These are phyloP conservation scores for Anisognathus igniventris DNA, from an alignment of 2,797 vertebrate genomes.

Conservation along the genomic window DNA sequence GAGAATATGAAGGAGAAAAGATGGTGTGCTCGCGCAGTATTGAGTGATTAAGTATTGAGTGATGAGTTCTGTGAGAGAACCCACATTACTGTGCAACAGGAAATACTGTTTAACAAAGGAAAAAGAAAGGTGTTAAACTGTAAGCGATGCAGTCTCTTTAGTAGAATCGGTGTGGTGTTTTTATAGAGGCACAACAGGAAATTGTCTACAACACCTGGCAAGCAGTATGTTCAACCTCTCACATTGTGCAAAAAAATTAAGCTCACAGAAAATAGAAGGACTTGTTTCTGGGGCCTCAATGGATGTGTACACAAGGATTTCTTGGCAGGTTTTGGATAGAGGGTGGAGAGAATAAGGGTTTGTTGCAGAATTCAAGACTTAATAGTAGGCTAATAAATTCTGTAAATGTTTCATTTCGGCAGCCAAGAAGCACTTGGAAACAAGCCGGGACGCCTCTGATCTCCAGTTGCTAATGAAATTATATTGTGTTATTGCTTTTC, in stretches of 20 bases:
- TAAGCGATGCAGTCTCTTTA: neutral
- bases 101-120: neutral
- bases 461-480: neutral
- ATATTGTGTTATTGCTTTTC: neutral
- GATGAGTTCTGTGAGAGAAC: neutral
- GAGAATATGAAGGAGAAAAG: neutral
- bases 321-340: neutral
- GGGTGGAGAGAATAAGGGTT: neutral
- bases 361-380: neutral
- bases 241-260: neutral
- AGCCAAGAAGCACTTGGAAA: neutral
- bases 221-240: neutral
- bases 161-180: neutral
- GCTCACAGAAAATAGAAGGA: neutral
- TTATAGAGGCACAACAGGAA: slow-evolving; percentile 1
- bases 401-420: neutral
- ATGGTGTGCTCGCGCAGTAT: accelerated
- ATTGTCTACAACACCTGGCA: neutral
- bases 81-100: neutral
- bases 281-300: neutral
- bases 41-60: neutral
- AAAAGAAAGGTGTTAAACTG: slow-evolving; percentile 1
- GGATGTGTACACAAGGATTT: neutral
- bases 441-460: neutral
- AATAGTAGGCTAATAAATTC: neutral